A percentile compares a stretch with the other conserved stretches of the same genome.
Evolutionary conservation across 2,797 vertebrate genomes (phyloP).

Genomic region (Hemibagrus guttatus): DNA sequence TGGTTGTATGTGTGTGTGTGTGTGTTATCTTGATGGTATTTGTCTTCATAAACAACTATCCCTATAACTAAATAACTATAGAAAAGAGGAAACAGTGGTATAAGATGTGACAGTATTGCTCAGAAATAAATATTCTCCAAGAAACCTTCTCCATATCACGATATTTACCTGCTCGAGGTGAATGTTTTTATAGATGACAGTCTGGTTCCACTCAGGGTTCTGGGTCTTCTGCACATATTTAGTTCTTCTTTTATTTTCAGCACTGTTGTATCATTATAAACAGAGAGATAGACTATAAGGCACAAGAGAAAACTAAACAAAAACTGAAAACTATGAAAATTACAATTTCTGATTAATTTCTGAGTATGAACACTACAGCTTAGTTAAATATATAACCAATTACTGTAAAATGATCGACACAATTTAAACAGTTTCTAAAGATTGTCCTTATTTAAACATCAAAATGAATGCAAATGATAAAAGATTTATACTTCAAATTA

Average conservation of each 20-base stretch:
- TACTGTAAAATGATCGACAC: background rate
- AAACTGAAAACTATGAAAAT: background rate
- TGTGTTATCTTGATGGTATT: background rate
- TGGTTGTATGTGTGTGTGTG: background rate
- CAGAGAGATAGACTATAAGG: conserved; percentile 46
- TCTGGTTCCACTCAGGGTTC: conserved; percentile 99
- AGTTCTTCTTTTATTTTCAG: conserved; percentile 94
- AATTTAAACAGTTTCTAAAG: background rate
- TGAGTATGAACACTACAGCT: background rate
- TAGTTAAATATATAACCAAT: background rate
- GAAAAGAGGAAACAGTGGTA: background rate
- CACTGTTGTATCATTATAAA: conserved; percentile 76
- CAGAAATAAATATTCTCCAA: background rate
- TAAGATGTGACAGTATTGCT: background rate
- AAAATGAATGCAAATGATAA: conserved; percentile 8
- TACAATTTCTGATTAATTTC: background rate
- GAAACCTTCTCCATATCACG: background rate
- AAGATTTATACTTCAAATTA: conserved; percentile 41
- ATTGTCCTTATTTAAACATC: background rate
- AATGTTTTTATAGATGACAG: conserved; percentile 99
- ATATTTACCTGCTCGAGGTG: conserved; percentile 89
- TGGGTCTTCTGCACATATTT: conserved; percentile 94
- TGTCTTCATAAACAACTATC: background rate
- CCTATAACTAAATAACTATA: no score
- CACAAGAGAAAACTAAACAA: background rate